Base-by-base conservation (phyloP, 2,797 vertebrate genomes). In the Taenioides sp. region DNA sequence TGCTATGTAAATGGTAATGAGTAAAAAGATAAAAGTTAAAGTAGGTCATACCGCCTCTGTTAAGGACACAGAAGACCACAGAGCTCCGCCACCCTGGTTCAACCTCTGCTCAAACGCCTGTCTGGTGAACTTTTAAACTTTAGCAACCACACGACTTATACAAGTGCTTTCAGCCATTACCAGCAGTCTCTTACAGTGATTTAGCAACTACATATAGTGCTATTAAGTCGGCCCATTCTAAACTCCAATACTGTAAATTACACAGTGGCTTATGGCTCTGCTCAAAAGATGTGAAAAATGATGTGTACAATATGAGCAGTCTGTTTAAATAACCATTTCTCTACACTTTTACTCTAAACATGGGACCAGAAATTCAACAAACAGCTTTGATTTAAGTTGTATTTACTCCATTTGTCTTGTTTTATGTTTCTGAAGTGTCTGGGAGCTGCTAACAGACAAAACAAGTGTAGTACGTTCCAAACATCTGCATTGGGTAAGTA, bases 71-170 rank as follows among this genome's bases (percentile, higher is more conserved):
- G 55, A 64, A 73, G 57, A 69, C 11, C 73, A 60, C 72, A 61
- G 74, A 80, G 66, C 61, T 20, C 66, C 71, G 71, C 63, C 78
- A 67, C 73, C 77, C 70, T 14, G 68, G 64, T 79, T 85, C 58
- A 76, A 71, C 58, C 52, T 72, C 72, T 62, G 9, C n/a, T 22
- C 61, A 17, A 63, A 74, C 66, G 43, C 78, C 75, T 54, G 69
- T 65, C 70, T 69, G 77, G 69, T 86, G 86, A 88, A 87, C 88
- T 83, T 82, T 72, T 79, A 72, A 85, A 79, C 75, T 72, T 69
- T 65, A 50, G 73, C 64, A 67, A n/a, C 20, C n/a, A 16, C 52
- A 23, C 9, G 28, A 22, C 52, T 34, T 37, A 10, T 10, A 57
- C 28, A 37, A 67, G 65, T 67, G 63, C 23, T 25, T 65, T 60